Evolutionary conservation across 2,113 vertebrate species (phyloP).

Genomic region (Brachypodius melanocephalos): DNA sequence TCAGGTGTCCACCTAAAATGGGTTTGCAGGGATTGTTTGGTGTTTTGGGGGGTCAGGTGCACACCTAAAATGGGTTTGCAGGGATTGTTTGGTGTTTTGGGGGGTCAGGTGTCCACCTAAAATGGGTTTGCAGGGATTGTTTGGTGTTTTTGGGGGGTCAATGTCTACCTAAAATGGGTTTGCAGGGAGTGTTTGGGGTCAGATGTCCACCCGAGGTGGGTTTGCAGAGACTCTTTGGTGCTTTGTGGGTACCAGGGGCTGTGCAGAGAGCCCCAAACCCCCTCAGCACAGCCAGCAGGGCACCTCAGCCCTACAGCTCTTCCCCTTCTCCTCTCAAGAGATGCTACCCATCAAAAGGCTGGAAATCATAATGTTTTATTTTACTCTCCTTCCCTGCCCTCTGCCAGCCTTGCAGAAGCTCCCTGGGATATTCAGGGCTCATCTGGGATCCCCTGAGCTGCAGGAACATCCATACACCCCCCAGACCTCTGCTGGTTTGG

Average conservation of each 20-base stretch:
- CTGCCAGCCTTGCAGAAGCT: not conserved
- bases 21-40: too few species aligned
- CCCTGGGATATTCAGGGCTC: not conserved
- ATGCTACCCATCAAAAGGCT: not conserved
- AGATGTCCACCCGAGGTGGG: fast-evolving
- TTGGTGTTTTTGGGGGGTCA: fast-evolving
- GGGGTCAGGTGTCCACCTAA: not conserved
- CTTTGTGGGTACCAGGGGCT: not conserved
- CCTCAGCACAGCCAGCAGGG: not conserved
- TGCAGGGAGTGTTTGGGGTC: not conserved
- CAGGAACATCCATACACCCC: not conserved
- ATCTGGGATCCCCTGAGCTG: not conserved
- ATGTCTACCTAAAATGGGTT: fast-evolving
- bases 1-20: fast-evolving
- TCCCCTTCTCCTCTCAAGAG: not conserved
- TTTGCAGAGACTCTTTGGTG: not conserved
- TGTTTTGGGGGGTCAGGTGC: fast-evolving
- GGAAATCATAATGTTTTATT: not conserved
- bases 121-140: not conserved
- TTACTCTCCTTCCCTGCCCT: not conserved
- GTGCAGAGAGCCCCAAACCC: not conserved
- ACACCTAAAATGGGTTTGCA: fast-evolving
- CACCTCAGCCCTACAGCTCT: not conserved
- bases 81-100: fast-evolving
- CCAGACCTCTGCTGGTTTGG: not conserved